Percentiles rank a stretch among this genome's conserved stretches.
These are phyloP conservation scores for Neodiprion virginianus DNA, from an alignment of 1,140 invertebrate species.

Conservation along the genomic window DNA sequence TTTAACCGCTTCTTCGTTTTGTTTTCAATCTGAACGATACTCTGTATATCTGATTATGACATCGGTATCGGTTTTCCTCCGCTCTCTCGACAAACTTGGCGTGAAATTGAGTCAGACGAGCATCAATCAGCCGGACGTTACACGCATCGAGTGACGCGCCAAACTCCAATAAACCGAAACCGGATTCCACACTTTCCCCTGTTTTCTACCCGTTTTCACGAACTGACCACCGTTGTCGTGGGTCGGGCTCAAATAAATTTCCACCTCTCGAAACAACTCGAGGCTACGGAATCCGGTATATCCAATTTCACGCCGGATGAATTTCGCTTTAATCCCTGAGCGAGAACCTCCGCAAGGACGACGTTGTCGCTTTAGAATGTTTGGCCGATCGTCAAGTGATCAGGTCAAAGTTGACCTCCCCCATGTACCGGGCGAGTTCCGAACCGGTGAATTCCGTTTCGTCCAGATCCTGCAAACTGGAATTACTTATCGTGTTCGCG, in stretches of 20 bases:
- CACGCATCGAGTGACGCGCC: too few relatives aligned
- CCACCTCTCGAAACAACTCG: background rate
- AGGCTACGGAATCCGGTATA: background rate
- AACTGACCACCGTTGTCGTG: too few relatives aligned
- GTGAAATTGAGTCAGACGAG: too few relatives aligned
- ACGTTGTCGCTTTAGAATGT: background rate
- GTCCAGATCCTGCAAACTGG: slow-evolving; percentile 73
- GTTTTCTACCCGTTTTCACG: too few relatives aligned
- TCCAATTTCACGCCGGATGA: background rate
- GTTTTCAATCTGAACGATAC: too few relatives aligned
- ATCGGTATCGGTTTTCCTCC: too few relatives aligned
- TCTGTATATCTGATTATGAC: too few relatives aligned
- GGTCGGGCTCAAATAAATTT: background rate
- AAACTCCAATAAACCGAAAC: too few relatives aligned
- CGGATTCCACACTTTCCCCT: too few relatives aligned
- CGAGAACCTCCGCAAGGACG: slow-evolving; percentile 12
- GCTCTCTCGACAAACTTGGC: too few relatives aligned
- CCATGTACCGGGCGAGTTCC: slow-evolving; percentile 71
- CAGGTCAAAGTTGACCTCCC: slow-evolving; percentile 65
- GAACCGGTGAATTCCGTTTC: slow-evolving; percentile 70
- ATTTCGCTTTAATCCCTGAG: slow-evolving; percentile 16
- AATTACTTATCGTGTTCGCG: slow-evolving; percentile 72
- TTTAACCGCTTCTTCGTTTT: too few relatives aligned
- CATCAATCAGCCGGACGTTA: too few relatives aligned
- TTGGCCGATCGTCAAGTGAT: slow-evolving; percentile 44